Evolutionary conservation across 2,888 invertebrate genomes (phyloP).

Genomic region (Drosophila diplacantha): DNA sequence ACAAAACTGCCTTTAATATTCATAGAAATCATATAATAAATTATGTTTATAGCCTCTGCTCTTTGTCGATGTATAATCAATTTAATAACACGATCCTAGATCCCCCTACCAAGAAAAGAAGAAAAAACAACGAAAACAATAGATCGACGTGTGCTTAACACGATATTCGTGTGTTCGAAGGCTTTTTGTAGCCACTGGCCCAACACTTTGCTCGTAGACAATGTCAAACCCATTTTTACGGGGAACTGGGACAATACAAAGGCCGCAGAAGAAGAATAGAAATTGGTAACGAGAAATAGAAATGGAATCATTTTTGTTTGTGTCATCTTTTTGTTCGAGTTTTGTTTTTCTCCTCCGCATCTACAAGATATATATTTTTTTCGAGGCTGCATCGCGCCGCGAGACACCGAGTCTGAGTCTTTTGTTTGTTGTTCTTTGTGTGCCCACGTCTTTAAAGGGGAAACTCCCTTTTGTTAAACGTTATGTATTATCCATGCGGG

Average conservation of each 20-base stretch:
- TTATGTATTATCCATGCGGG: conserved; percentile 5
- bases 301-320: conserved; percentile 57
- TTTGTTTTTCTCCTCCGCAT: conserved; percentile 41
- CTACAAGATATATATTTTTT: conserved; percentile 15
- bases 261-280: conserved; percentile 41
- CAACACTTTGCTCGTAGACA: conserved; percentile 62
- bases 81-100: conserved; percentile 55
- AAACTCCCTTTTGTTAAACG: conserved; percentile 52
- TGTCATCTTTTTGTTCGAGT: conserved; percentile 35
- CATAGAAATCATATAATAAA: conserved; percentile 62
- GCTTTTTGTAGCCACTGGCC: conserved; percentile 48
- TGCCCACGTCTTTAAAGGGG: conserved; percentile 54
- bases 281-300: conserved; percentile 47
- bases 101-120: background rate
- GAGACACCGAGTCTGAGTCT: conserved; percentile 52
- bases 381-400: conserved; percentile 53
- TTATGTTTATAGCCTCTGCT: conserved; percentile 38
- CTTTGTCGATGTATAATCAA: conserved; percentile 55
- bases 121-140: conserved; percentile 36
- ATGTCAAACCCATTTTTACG: conserved; percentile 67
- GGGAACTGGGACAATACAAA: conserved; percentile 48
- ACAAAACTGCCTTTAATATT: conserved; percentile 48
- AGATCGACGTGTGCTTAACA: conserved; percentile 66
- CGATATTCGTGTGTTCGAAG: conserved; percentile 46
- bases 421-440: conserved; percentile 37